Percentiles rank a stretch among this genome's conserved stretches.
Conservation (phyloP, 1,140 invertebrate genomes). For the Prorops nasuta region DNA sequence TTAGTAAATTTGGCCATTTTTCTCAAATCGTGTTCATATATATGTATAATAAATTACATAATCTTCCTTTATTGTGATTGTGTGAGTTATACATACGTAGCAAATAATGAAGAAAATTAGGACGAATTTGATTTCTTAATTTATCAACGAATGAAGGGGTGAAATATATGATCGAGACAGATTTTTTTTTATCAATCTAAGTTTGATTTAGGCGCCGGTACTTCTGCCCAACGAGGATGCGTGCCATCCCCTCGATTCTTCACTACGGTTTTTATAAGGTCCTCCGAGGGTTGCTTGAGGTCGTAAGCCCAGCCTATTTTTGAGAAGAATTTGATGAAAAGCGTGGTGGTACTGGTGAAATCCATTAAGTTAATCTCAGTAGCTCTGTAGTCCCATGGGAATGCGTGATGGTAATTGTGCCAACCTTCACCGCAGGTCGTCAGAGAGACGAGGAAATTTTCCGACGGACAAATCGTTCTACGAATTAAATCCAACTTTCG, state of each 20-base stretch:
- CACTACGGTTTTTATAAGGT: conserved; percentile 55
- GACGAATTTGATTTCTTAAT: no score
- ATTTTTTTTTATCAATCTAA: no score
- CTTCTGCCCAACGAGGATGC: neutral
- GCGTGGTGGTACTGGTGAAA: conserved; percentile 56
- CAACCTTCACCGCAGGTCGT: conserved; percentile 62
- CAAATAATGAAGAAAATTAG: no score
- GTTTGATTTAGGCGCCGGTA: neutral
- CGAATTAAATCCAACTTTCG: neutral
- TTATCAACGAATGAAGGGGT: no score
- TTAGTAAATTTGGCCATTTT: no score
- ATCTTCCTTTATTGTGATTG: no score
- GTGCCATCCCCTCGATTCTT: conserved; percentile 51
- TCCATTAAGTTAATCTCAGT: conserved; percentile 61
- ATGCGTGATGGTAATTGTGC: conserved; percentile 80
- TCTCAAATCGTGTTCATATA: no score
- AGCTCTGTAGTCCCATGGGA: conserved; percentile 73
- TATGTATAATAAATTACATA: no score
- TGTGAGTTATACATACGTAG: no score
- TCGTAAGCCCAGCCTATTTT: conserved; percentile 66
- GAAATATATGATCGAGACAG: no score
- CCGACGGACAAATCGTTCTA: conserved; percentile 27
- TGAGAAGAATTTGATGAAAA: conserved; percentile 58
- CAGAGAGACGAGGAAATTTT: conserved; percentile 35
- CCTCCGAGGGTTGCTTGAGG: conserved; percentile 60